These are phyloP conservation scores for Vulpes lagopus DNA, from an alignment of 2,113 vertebrate species.

Conservation along the genomic window DNA sequence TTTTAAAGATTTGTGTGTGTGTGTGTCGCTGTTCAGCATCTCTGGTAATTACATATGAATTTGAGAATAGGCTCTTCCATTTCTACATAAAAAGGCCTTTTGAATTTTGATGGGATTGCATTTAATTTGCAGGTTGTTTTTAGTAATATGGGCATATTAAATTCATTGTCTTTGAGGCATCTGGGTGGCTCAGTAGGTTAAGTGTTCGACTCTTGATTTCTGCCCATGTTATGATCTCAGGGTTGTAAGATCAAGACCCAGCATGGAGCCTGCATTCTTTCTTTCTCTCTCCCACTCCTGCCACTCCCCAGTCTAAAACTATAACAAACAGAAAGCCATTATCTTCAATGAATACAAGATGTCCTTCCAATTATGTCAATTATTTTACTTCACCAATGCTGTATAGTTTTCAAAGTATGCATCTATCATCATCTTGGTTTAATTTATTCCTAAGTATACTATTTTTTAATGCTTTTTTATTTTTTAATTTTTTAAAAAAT, in stretches of 20 bases:
- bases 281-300: background rate
- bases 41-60: background rate
- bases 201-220: background rate
- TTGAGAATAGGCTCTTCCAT: background rate
- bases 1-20: background rate
- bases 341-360: background rate
- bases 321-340: background rate
- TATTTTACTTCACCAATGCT: background rate
- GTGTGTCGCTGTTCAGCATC: no score
- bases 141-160: background rate
- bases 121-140: background rate
- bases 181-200: background rate
- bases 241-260: background rate
- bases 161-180: background rate
- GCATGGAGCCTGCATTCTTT: background rate
- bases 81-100: background rate
- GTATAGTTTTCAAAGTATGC: background rate
- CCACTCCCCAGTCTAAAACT: background rate
- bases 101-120: background rate
- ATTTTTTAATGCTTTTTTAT: background rate
- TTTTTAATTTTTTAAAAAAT: no score
- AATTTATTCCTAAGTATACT: background rate
- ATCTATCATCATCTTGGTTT: background rate
- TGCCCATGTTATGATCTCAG: background rate
- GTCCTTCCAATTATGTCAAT: background rate